Base-by-base conservation (phyloP, 2,888 invertebrate genomes). In the Pterostichus madidus region DNA sequence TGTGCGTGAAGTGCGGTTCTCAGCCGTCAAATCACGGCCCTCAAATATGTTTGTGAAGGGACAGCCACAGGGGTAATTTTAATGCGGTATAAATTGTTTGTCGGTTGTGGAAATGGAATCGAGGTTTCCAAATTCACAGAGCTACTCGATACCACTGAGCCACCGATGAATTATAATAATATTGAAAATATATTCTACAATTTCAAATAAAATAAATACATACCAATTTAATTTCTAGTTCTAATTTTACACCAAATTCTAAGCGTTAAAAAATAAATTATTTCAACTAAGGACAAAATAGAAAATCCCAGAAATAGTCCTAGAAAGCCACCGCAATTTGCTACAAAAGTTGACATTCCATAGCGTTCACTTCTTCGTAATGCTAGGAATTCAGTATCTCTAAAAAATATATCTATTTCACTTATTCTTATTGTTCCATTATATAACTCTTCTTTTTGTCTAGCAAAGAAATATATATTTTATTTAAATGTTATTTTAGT, bases 361-460 rank as follows among this genome's bases (percentile, higher is more conserved):
- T 91, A 93, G 71, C 93, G 86, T 86, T 93, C 93, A 56, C 92
- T 92, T 8, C 93, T 90, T 82, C 91, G 91, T 78, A 92, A 92
- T 0, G 92, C 91, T 44, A 92, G 89, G 85, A 91, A 93, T 53
- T 91, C 91, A 4, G 93, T 92, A 86, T 95, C 94, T 88, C 94
- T 95, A 90, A 95, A 95, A 89, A 94, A 95, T 71, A 95, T 92
- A 85, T 93, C 92, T 5, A 95, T 91, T 2, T 94, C 92, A 0
- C 94, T 90, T 87, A 91, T 7, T 32, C n/a, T 13, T 32, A 64
- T 11, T 6, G 7, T 13, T 32, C 64, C 64, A 8, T 3, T 10
- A 3, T 59, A 2, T 5, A 59, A 1, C 7, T 31, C 24, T 59
- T 31, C 59, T 31, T 0, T 59, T 31, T 17, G 17, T 24, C 59